These are phyloP conservation scores for Melitaea cinxia DNA, from an alignment of 1,140 invertebrate genomes.

Conservation along the genomic window DNA sequence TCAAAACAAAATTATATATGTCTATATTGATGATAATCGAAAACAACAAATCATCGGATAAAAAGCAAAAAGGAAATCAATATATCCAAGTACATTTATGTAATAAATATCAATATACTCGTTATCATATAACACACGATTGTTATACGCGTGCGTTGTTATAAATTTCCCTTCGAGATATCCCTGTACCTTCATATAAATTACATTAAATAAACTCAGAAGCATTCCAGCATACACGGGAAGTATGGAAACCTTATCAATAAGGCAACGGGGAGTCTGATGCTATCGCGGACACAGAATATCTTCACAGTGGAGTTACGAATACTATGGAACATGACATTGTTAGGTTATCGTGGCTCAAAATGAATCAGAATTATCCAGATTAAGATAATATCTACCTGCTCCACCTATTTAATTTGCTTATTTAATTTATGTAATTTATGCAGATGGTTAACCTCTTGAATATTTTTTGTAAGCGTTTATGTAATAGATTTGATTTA, in stretches of 20 bases:
- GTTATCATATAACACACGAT: constrained; percentile 40
- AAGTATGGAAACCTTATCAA: constrained; percentile 80
- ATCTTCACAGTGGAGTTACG: constrained; percentile 61
- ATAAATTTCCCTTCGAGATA: constrained; percentile 48
- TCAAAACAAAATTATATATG: not conserved
- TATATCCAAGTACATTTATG: constrained; percentile 26
- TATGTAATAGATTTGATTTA: too few species aligned
- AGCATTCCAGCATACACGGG: constrained; percentile 74
- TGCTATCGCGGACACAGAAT: constrained; percentile 69
- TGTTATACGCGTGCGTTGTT: constrained; percentile 38
- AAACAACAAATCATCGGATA: constrained; percentile 3
- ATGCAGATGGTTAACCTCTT: not conserved
- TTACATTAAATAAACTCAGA: constrained; percentile 77
- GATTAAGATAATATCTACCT: constrained; percentile 42
- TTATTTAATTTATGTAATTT: constrained; percentile 19
- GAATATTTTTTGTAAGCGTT: too few species aligned
- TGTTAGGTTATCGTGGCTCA: constrained; percentile 62
- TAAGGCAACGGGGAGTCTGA: constrained; percentile 77
- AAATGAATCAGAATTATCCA: constrained; percentile 62
- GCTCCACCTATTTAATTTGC: constrained; percentile 29
- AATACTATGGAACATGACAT: constrained; percentile 57
- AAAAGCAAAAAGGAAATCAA: constrained; percentile 19
- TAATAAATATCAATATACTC: constrained; percentile 45
- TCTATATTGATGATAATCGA: not conserved
- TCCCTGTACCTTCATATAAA: constrained; percentile 53